Evolutionary conservation across 2,888 invertebrate species (phyloP).

Genomic region (Nomada fucata): DNA sequence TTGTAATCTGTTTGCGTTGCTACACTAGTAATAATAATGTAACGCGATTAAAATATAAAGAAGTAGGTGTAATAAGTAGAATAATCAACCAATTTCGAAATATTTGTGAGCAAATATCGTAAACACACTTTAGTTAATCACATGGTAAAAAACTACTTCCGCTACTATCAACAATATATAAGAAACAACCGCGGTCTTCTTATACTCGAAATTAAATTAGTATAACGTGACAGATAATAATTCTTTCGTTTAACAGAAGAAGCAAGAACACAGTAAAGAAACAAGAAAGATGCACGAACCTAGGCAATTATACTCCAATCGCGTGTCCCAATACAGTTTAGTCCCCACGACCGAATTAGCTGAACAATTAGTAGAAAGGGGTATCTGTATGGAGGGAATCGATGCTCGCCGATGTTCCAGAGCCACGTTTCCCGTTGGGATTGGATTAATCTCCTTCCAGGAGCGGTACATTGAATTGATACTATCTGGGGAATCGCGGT

Average conservation of each 20-base stretch:
- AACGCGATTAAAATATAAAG: too few relatives aligned
- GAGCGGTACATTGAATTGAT: constrained; percentile 69
- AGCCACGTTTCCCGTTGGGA: constrained; percentile 57
- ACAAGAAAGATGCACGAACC: constrained; percentile 32
- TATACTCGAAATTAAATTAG: too few relatives aligned
- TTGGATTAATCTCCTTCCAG: constrained; percentile 68
- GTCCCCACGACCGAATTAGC: constrained; percentile 60
- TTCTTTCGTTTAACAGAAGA: not conserved
- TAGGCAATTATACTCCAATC: constrained; percentile 55
- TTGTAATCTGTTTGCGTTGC: too few relatives aligned
- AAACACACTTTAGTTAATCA: too few relatives aligned
- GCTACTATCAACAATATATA: too few relatives aligned
- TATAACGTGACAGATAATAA: too few relatives aligned
- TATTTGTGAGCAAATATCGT: too few relatives aligned
- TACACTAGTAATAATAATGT: too few relatives aligned
- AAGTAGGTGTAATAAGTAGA: too few relatives aligned
- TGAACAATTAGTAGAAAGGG: constrained; percentile 68
- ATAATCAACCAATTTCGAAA: too few relatives aligned
- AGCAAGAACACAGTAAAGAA: not conserved
- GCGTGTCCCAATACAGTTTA: constrained; percentile 57
- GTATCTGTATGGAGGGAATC: constrained; percentile 27
- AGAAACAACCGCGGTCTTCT: too few relatives aligned
- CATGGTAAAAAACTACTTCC: too few relatives aligned
- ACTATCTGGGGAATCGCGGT: constrained; percentile 66
- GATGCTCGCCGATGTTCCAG: constrained; percentile 46